phyloP scores from a whole-genome alignment of 2,797 vertebrate species.

The Petrocephalus sullivani region DNA sequence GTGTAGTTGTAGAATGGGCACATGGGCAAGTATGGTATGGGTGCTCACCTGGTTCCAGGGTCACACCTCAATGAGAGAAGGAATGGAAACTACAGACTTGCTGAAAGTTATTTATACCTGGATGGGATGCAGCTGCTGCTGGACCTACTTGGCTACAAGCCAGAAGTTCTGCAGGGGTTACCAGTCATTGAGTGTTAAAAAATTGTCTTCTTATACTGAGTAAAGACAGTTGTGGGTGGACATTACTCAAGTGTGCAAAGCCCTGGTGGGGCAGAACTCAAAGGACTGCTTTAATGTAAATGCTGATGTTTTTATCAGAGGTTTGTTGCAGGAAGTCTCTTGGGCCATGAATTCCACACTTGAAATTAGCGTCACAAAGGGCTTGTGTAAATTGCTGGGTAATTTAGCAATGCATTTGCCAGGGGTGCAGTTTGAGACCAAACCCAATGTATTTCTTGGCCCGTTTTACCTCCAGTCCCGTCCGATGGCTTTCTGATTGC shows the following conservation, averaged over 20 bases:
- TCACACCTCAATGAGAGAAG: background rate
- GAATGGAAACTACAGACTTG: background rate
- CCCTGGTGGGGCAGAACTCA: background rate
- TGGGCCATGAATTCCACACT: background rate
- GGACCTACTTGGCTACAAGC: background rate
- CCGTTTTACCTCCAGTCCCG: background rate
- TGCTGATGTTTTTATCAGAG: background rate
- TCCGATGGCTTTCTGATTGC: background rate
- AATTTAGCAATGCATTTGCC: constrained; percentile 4
- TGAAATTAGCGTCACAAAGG: background rate
- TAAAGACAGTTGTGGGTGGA: background rate
- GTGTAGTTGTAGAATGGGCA: background rate
- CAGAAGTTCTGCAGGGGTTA: background rate
- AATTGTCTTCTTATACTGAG: background rate
- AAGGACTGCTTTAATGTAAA: background rate
- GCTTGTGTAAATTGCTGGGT: background rate
- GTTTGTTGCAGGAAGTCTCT: background rate
- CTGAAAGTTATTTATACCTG: background rate
- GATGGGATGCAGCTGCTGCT: background rate
- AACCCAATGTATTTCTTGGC: background rate
- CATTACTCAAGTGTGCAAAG: background rate
- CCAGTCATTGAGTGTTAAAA: background rate
- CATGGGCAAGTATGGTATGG: background rate
- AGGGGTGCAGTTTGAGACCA: too few species aligned
- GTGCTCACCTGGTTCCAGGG: background rate